Percentiles rank a stretch among this genome's conserved stretches.
phyloP scores from a whole-genome alignment of 2,888 invertebrate genomes.

The Plusia festucae region DNA sequence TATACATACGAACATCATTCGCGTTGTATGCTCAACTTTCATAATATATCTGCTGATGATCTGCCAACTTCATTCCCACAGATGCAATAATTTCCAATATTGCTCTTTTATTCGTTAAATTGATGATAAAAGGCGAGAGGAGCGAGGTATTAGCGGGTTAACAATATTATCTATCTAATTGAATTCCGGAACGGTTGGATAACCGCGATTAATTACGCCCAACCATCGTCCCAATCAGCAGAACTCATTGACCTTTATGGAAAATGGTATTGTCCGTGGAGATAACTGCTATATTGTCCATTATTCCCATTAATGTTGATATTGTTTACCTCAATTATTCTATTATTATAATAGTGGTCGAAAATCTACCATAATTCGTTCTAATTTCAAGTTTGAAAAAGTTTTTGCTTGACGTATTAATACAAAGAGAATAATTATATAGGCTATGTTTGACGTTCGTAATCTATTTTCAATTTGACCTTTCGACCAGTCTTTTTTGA shows the following conservation, averaged over 20 bases:
- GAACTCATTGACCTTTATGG: conserved; percentile 35
- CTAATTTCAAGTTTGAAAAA: no score
- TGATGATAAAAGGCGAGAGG: conserved; percentile 19
- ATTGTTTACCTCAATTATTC: background rate
- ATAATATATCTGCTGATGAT: background rate
- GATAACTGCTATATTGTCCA: background rate
- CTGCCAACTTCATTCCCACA: conserved; percentile 2
- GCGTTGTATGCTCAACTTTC: background rate
- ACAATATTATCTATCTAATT: conserved; percentile 54
- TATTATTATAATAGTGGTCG: background rate
- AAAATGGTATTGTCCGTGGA: background rate
- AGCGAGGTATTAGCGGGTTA: conserved; percentile 34
- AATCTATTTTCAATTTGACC: no score
- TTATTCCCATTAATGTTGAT: background rate
- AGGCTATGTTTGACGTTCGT: no score
- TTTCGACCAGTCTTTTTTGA: no score
- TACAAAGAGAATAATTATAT: no score
- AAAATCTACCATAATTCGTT: no score
- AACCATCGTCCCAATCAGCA: conserved; percentile 45
- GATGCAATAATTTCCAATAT: conserved; percentile 9
- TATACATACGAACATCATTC: background rate
- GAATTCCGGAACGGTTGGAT: conserved; percentile 41
- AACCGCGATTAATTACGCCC: conserved; percentile 44
- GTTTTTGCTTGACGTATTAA: no score
- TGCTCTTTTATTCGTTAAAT: conserved; percentile 9